Evolutionary conservation across 2,113 vertebrate species (phyloP).

Genomic region (Triplophysa siluroides): DNA sequence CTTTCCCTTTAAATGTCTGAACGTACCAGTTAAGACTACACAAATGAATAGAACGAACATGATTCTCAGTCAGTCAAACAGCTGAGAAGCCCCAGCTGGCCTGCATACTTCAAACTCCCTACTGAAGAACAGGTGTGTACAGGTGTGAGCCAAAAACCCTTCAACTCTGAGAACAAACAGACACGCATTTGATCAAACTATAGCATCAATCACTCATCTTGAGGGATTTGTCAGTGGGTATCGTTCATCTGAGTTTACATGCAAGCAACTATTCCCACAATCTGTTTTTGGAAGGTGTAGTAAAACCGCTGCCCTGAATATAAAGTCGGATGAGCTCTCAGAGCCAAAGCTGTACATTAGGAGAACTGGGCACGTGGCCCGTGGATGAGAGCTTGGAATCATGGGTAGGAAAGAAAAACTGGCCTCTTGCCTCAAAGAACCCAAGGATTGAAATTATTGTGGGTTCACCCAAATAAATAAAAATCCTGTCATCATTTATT

Average conservation of each 20-base stretch:
- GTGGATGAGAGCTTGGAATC: slow-evolving; percentile 16
- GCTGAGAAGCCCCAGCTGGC: slow-evolving; percentile 22
- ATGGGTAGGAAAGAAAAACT: neutral
- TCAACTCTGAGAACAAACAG: neutral
- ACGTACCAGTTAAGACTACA: neutral
- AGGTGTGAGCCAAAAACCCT: slow-evolving; percentile 35
- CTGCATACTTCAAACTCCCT: neutral
- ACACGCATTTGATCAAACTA: neutral
- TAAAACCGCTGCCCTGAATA: neutral
- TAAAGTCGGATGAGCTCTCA: slow-evolving; percentile 5
- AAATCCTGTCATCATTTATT: no score
- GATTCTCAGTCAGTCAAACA: neutral
- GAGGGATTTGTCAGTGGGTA: neutral
- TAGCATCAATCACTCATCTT: slow-evolving; percentile 11
- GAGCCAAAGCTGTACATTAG: slow-evolving; percentile 21
- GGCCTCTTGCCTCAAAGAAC: slow-evolving; percentile 32
- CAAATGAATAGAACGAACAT: neutral
- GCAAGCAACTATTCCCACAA: slow-evolving; percentile 28
- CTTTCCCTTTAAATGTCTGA: neutral
- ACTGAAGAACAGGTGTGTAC: slow-evolving; percentile 19
- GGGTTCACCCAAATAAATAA: no score
- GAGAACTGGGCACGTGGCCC: slow-evolving; percentile 17
- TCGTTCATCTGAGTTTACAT: neutral
- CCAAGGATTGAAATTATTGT: slow-evolving; percentile 21
- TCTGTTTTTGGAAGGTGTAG: slow-evolving; percentile 16